A percentile compares a stretch with the other conserved stretches of the same genome.
phyloP scores from a whole-genome alignment of 2,888 invertebrate species.

The Dexiosoma caninum region DNA sequence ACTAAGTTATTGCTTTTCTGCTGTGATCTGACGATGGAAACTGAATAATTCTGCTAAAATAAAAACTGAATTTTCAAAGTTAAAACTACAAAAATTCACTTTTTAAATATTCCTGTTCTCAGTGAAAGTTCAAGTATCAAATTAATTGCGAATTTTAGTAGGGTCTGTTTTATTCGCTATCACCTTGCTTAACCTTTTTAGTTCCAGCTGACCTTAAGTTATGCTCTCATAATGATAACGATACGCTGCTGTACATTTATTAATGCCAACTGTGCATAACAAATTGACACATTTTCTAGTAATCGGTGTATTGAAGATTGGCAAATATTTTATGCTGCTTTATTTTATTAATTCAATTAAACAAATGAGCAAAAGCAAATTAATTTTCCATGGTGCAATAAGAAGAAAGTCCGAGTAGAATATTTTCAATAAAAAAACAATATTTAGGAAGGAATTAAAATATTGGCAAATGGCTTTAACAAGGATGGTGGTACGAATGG shows the following conservation, averaged over 20 bases:
- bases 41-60: too few relatives aligned
- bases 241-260: not conserved
- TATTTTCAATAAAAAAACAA: constrained; percentile 2
- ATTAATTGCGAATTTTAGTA: not conserved
- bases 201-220: not conserved
- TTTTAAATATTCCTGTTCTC: too few relatives aligned
- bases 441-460: not conserved
- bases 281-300: constrained; percentile 50
- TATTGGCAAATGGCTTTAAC: not conserved
- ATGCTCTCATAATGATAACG: not conserved
- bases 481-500: too few relatives aligned
- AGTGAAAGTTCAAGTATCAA: too few relatives aligned
- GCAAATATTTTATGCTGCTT: constrained; percentile 17
- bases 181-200: not conserved
- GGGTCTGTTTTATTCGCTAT: not conserved
- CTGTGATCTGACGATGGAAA: too few relatives aligned
- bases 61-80: too few relatives aligned
- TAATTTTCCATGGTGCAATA: constrained; percentile 8
- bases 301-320: constrained; percentile 66
- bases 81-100: too few relatives aligned
- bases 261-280: constrained; percentile 32
- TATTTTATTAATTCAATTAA: constrained; percentile 48
- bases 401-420: not conserved
- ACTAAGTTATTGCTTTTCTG: too few relatives aligned
- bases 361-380: constrained; percentile 22